Evolutionary conservation across 2,113 vertebrate genomes (phyloP), one percentile per base, ranked within the genome.

Genomic region (Melanotaenia duboulayi): DNA sequence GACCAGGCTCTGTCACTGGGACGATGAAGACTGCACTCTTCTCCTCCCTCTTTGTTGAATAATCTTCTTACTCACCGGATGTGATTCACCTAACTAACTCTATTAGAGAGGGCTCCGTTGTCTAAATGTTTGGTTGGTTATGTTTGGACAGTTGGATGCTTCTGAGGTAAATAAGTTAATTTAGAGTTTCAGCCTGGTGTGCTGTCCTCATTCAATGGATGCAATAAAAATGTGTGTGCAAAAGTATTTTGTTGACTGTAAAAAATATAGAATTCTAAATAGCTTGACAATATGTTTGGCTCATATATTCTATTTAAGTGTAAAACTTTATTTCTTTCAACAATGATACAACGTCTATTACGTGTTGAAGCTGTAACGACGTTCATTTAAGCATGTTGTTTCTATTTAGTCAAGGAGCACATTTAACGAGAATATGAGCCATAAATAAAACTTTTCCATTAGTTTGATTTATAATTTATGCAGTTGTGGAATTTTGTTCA

Each of bases 61-160:
- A 92, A 88, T 88, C 83, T 76, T 79, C 80, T 91, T 87, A 91
- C 84, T 92, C 89, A 92, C 89, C 86, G 90, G 92, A 92, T 88
- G 87, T 91, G 91, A 91, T 87, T 92, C 90, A 92, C 77, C 71
- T 85, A 76, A 74, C 74, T 81, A 74, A 82, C 68, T 85, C 72
- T 80, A 64, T 85, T 68, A 67, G 56, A 65, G 62, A 84, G 65
- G 71, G 54, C 66, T 87, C 63, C 76, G 86, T 79, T 87, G 81
- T 89, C 84, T 87, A 90, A 90, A 89, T 87, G 84, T 92, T 92
- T 92, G 80, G 57, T 72, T 76, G 77, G 86, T 86, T 76, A 84
- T 89, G 77, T 90, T 89, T 89, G 76, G 84, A 85, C 76, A 83
- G 78, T 82, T 81, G 74, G 84, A 69, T 64, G 63, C 67, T 60